Evolutionary conservation across 2,888 invertebrate species (phyloP).

Genomic region (Candidula unifasciata): DNA sequence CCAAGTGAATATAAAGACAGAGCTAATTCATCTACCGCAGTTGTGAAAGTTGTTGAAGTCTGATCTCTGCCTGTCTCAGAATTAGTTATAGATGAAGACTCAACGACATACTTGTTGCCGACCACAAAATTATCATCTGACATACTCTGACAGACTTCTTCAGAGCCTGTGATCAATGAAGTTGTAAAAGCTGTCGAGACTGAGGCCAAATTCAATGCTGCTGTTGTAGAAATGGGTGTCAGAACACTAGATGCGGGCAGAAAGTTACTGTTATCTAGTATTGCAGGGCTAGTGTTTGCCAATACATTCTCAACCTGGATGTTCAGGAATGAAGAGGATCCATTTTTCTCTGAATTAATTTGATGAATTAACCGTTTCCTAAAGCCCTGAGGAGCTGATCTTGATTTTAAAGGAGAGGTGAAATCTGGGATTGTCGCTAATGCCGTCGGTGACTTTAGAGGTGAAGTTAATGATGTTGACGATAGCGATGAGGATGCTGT

Average conservation of each 20-base stretch:
- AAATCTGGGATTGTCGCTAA: constrained; percentile 14
- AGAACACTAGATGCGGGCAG: neutral
- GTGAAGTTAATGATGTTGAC: constrained; percentile 42
- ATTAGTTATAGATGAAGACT: neutral
- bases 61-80: neutral
- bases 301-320: neutral
- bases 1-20: constrained; percentile 19
- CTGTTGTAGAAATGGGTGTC: neutral
- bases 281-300: neutral
- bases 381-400: constrained; percentile 52
- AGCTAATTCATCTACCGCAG: constrained; percentile 17
- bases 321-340: neutral
- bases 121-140: neutral
- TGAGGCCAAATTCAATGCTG: neutral
- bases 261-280: neutral
- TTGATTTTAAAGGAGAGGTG: constrained; percentile 31
- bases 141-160: neutral
- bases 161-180: neutral
- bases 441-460: constrained; percentile 30
- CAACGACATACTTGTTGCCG: neutral
- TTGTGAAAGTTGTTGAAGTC: neutral
- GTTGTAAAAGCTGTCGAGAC: neutral
- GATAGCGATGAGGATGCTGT: constrained; percentile 39
- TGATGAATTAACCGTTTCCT: constrained; percentile 54
- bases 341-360: constrained; percentile 48